Percentiles rank a stretch among this genome's conserved stretches.
These are phyloP conservation scores for Drosophila cardini DNA, from an alignment of 1,140 invertebrate species.

Conservation along the genomic window DNA sequence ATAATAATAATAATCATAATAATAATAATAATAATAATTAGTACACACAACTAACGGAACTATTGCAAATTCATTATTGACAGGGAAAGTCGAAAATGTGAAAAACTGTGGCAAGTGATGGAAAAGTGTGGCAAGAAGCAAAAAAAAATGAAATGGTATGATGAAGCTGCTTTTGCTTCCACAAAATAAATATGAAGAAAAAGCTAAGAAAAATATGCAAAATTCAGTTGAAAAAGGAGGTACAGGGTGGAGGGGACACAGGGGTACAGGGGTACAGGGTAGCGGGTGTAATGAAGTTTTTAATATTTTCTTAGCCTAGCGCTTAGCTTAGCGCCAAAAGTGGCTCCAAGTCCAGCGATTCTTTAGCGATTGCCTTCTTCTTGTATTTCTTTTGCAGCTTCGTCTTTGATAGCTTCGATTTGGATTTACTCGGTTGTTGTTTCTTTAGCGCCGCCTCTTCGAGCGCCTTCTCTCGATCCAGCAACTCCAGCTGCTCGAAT, in stretches of 20 bases:
- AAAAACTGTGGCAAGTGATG: background rate
- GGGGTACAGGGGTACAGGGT: background rate
- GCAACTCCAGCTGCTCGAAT: conserved; percentile 90
- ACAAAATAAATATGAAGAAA: background rate
- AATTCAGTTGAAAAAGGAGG: background rate
- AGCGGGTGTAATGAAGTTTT: background rate
- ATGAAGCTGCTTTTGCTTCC: conserved; percentile 5
- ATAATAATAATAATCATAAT: conserved; percentile 43
- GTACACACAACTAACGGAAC: conserved; percentile 52
- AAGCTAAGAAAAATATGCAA: conserved; percentile 1
- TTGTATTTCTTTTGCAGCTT: conserved; percentile 87
- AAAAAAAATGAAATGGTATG: background rate
- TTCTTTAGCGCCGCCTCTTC: conserved; percentile 81
- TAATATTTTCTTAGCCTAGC: background rate
- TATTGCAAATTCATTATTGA: conserved; percentile 32
- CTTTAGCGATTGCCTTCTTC: conserved; percentile 85
- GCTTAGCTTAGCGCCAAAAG: conserved; percentile 88
- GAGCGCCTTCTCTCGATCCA: conserved; percentile 87
- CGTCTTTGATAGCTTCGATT: conserved; percentile 88
- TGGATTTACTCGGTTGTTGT: conserved; percentile 86
- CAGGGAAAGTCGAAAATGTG: background rate
- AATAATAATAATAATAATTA: conserved; percentile 50
- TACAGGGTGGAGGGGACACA: background rate
- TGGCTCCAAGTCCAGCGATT: conserved; percentile 86
- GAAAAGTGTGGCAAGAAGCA: conserved; percentile 1